These are phyloP conservation scores for Proterorhinus semilunaris DNA, from an alignment of 2,113 vertebrate genomes.

Conservation along the genomic window DNA sequence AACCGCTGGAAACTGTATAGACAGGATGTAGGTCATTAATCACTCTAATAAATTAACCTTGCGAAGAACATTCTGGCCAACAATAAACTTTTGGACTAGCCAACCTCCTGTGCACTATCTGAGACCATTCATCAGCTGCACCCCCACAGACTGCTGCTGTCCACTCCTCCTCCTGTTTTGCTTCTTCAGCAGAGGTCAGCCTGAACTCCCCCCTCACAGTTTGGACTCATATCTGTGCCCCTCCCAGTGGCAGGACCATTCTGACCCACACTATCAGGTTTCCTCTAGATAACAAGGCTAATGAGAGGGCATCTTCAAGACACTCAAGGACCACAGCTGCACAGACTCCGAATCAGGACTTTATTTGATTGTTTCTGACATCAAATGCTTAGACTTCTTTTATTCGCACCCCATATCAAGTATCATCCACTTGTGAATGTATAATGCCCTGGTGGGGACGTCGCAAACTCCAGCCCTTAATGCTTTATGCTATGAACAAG, in stretches of 20 bases:
- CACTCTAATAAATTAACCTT: slow-evolving; percentile 9
- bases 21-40: slow-evolving; percentile 1
- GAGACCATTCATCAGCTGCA: slow-evolving; percentile 22
- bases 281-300: slow-evolving; percentile 43
- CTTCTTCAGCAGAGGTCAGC: slow-evolving; percentile 40
- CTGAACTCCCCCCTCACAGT: background rate
- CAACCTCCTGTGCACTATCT: slow-evolving; percentile 15
- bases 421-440: no score
- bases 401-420: no score
- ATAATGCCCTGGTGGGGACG: no score
- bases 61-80: background rate
- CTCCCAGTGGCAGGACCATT: slow-evolving; percentile 37
- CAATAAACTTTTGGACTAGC: background rate
- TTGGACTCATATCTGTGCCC: slow-evolving; percentile 30
- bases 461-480: no score
- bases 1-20: background rate
- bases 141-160: slow-evolving; percentile 20
- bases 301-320: slow-evolving; percentile 36
- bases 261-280: slow-evolving; percentile 43
- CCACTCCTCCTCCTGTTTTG: slow-evolving; percentile 37
- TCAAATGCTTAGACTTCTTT: no score
- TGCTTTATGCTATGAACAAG: no score
- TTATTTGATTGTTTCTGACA: background rate
- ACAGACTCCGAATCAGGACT: background rate
- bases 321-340: slow-evolving; percentile 17